phyloP scores from a whole-genome alignment of 2,888 invertebrate species.

The Epicampocera succincta region DNA sequence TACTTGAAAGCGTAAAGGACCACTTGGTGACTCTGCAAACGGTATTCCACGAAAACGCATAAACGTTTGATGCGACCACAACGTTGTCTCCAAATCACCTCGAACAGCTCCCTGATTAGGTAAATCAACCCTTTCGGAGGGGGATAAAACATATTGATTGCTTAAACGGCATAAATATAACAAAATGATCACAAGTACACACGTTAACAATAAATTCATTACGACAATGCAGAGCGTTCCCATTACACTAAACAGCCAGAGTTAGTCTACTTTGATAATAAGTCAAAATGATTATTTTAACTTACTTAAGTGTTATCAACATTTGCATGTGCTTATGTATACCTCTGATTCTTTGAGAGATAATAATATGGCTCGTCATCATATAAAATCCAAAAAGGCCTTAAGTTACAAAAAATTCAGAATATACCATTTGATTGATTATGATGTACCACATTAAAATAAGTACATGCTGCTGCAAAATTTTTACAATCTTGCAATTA shows the following conservation, averaged over 20 bases:
- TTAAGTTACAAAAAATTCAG: no score
- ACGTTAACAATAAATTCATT: constrained; percentile 38
- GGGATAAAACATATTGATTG: neutral
- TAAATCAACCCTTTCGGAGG: constrained; percentile 70
- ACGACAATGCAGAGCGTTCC: constrained; percentile 8
- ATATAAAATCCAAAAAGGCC: no score
- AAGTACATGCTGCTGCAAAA: no score
- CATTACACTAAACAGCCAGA: constrained; percentile 40
- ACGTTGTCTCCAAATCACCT: constrained; percentile 75
- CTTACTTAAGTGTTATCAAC: no score
- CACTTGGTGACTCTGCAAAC: constrained; percentile 79
- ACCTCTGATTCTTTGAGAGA: no score
- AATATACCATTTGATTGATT: no score
- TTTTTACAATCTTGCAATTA: no score
- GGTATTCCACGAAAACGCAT: constrained; percentile 80
- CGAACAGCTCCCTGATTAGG: constrained; percentile 75
- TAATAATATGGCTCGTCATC: no score
- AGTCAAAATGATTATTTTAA: no score
- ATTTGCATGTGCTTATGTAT: no score
- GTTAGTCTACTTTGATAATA: neutral
- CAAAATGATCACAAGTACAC: constrained; percentile 8
- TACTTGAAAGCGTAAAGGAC: constrained; percentile 77
- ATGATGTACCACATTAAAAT: no score
- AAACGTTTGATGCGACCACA: constrained; percentile 77
- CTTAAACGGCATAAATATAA: constrained; percentile 15